These are phyloP conservation scores for Bombus cullumanus DNA, from an alignment of 1,140 invertebrate species.

Conservation along the genomic window DNA sequence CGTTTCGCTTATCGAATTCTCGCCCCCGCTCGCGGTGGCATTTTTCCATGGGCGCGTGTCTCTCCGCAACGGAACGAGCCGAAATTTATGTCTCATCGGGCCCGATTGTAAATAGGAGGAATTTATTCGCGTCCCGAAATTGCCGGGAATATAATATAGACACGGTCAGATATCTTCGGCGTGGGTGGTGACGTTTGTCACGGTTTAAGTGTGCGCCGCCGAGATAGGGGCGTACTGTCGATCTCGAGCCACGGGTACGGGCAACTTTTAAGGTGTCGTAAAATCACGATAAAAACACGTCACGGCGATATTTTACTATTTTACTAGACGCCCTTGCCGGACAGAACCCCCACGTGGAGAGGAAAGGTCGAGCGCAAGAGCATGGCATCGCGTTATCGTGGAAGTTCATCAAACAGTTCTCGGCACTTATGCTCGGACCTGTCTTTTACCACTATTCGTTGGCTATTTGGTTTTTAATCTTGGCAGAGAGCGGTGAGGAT, in stretches of 20 bases:
- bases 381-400: slow-evolving; percentile 25
- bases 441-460: background rate
- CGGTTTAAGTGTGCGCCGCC: slow-evolving; percentile 61
- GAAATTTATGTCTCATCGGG: slow-evolving; percentile 59
- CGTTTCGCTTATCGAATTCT: slow-evolving; percentile 24
- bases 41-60: slow-evolving; percentile 21
- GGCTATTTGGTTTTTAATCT: background rate
- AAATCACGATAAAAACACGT: slow-evolving; percentile 60
- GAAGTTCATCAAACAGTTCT: slow-evolving; percentile 4
- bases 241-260: slow-evolving; percentile 37
- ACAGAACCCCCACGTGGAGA: slow-evolving; percentile 62
- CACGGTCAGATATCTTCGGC: slow-evolving; percentile 57
- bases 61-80: background rate
- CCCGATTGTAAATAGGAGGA: slow-evolving; percentile 59
- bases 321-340: slow-evolving; percentile 60
- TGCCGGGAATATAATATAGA: slow-evolving; percentile 53
- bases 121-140: slow-evolving; percentile 68
- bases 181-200: slow-evolving; percentile 70
- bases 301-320: slow-evolving; percentile 67
- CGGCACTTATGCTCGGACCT: background rate
- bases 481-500: background rate
- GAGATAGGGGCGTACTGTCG: slow-evolving; percentile 65
- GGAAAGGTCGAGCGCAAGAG: background rate
- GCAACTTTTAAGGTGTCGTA: slow-evolving; percentile 65
- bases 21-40: slow-evolving; percentile 5